phyloP scores from a whole-genome alignment of 2,797 vertebrate genomes.

The Platyrinchus mystaceus region DNA sequence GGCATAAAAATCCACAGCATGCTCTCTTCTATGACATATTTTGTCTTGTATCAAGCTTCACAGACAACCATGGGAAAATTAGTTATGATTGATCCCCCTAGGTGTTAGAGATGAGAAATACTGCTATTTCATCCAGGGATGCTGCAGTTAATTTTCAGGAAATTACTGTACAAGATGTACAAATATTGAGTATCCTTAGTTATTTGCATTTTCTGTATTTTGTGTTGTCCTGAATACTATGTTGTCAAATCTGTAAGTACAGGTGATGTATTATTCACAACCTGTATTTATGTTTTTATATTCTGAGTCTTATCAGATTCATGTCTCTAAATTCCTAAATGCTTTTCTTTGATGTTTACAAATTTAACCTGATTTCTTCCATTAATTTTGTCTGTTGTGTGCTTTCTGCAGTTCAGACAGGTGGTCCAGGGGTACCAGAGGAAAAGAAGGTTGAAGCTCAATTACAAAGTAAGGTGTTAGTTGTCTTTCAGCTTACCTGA shows the following conservation, averaged over 20 bases:
- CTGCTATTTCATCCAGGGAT: background rate
- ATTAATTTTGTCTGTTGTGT: constrained; percentile 29
- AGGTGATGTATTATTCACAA: background rate
- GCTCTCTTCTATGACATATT: background rate
- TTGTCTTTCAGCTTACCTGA: background rate
- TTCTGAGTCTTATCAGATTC: background rate
- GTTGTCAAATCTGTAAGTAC: background rate
- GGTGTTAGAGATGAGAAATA: background rate
- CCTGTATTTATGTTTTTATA: background rate
- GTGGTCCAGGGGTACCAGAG: constrained; percentile 67
- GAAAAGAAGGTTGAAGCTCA: constrained; percentile 75
- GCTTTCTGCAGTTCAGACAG: constrained; percentile 77
- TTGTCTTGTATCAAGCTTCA: background rate
- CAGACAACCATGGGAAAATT: background rate
- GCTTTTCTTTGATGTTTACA: background rate
- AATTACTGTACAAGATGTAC: background rate
- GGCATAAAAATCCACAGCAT: background rate
- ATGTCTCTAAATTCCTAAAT: background rate
- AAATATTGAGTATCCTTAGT: background rate
- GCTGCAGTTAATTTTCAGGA: background rate
- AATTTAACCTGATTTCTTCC: background rate
- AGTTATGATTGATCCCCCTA: background rate
- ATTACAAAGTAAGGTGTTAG: constrained; percentile 77
- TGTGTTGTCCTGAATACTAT: background rate
- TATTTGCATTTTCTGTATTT: background rate